Base-by-base conservation (phyloP, 2,113 vertebrate genomes). In the Rhinogobius similis region DNA sequence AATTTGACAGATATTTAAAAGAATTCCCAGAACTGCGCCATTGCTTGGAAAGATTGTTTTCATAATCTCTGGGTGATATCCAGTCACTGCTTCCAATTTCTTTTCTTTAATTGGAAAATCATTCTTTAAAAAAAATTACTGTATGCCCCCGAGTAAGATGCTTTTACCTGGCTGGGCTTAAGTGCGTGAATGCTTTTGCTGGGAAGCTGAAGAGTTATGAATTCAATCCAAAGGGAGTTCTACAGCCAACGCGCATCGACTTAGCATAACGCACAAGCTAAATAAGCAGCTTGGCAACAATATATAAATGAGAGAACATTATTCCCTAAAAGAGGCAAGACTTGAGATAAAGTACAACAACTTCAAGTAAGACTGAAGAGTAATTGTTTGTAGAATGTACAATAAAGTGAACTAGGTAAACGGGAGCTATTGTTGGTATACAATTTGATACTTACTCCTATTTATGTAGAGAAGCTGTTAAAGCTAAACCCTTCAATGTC, bases 241-340 rank as follows among this genome's bases (percentile, higher is more conserved):
- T 29, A 59, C 26, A 10, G 56, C 53, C 53, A 56, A 56, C 12
- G 12, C 13, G 24, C 53, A 56, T 1, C 26, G 4, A 27, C 5
- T 61, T 36, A 21, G 29, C 9, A 36, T 36, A 36, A 36, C 58
- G n/a, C n/a, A 38, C 29, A 36, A 18, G 58, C 58, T 32, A 36
- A 61, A 61, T 61, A 61, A 61, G 58, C 29, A 36, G 29, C 58
- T 38, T 61, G 58, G 58, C 58, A 36, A 61, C 16, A 36, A 10
- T 12, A 20, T 59, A 59, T 61, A 38, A 10, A 10, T 36, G 14
- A 29, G 1, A 1, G 16, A 8, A 29, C 16, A 3, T 29, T 58
- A 29, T 27, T 58, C 26, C 26, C 14, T 29, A 16, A 29, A 50
- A 50, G 20, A 50, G 10, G 20, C 1, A 21, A 50, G 0, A 50